Conservation (phyloP, 2,888 invertebrate species). For the Gastrophysa polygoni region DNA sequence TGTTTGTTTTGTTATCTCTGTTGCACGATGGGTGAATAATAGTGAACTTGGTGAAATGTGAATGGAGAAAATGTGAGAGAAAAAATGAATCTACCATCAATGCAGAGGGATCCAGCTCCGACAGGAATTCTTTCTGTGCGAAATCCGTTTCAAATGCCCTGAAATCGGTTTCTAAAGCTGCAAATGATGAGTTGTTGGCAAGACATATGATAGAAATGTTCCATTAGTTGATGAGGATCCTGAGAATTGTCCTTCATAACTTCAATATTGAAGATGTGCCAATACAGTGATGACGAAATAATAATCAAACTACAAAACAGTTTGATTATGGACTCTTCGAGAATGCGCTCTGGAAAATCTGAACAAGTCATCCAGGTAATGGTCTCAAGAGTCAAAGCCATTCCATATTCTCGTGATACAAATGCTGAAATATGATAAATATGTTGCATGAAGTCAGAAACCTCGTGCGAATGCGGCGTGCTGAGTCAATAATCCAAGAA, state of each 20-base stretch:
- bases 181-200: neutral
- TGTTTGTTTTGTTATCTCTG: too few relatives aligned
- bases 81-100: too few relatives aligned
- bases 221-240: neutral
- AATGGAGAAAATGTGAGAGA: too few relatives aligned
- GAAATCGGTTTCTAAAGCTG: neutral
- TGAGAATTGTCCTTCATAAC: neutral
- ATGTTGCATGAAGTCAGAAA: neutral
- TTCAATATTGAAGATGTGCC: neutral
- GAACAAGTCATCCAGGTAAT: neutral
- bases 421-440: neutral
- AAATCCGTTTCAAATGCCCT: too few relatives aligned
- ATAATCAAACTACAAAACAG: neutral
- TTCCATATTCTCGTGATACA: neutral
- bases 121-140: neutral
- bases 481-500: too few relatives aligned
- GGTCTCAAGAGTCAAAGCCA: neutral
- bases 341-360: neutral
- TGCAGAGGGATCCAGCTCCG: neutral
- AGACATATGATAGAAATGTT: too few relatives aligned
- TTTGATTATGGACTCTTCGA: neutral
- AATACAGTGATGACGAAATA: neutral
- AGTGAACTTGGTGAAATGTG: too few relatives aligned
- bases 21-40: too few relatives aligned
- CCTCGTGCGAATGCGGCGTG: neutral